Evolutionary conservation across 2,888 invertebrate genomes (phyloP), one percentile per base, ranked within the genome.

Genomic region (Steinernema scapterisci): DNA sequence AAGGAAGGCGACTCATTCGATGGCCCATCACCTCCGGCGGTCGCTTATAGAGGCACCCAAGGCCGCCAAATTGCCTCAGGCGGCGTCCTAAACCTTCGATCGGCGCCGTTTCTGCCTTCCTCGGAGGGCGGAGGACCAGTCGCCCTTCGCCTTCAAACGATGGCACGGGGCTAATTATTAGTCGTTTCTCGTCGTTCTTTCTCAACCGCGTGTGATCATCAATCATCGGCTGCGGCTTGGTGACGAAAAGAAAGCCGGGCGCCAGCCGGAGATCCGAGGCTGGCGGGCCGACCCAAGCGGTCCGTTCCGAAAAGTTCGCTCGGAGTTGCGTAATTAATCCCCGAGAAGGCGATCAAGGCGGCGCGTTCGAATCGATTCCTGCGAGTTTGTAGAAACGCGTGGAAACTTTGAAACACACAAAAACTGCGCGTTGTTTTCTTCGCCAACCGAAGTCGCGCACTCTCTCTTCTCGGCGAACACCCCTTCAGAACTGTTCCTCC

Each of bases 91-190:
- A 63, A 63, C 63, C 63, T 63, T 63, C 63, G 63, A 63, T 63
- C 63, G 63, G 23, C 54, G 54, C 16, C 48, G 48, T 31, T 63
- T 31, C 16, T 25, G 27, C 16, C 63, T 5, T 63, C 21, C 63
- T 63, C 63, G 38, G 38, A 38, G 38, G 38, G 38, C 38, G 38
- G 63, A 25, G 31, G 63, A 31, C 63, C 63, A 25, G 23, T 63
- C 63, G n/a, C 63, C 63, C 63, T 54, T 54, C 54, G 21, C 54
- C 54, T 27, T 63, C 63, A 63, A 63, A 63, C 63, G 63, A 54
- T 27, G 63, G 21, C 23, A 38, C 38, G 21, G 52, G 21, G 52
- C 23, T 63, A 63, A 63, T 63, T 63, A 63, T 31, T 25, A 27
- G 21, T n/a, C 27, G 9, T 27, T 9, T 63, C 63, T 31, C 38